These are phyloP conservation scores for Rhabdomys pumilio DNA, from an alignment of 2,797 vertebrate genomes.

Conservation along the genomic window DNA sequence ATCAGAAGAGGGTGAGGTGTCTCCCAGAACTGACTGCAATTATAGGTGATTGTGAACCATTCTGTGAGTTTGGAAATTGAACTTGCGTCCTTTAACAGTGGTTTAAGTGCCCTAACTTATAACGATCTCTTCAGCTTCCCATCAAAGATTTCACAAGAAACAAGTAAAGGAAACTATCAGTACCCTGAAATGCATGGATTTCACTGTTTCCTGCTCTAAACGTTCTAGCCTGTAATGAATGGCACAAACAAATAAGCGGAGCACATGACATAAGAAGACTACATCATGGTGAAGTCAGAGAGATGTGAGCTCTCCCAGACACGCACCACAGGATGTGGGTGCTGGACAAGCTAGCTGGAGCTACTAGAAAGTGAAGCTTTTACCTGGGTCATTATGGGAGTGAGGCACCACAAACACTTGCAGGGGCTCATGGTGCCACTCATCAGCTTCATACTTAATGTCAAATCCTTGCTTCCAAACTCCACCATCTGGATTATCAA, in stretches of 20 bases:
- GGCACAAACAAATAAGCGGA: background rate
- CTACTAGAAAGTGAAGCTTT: slow-evolving; percentile 22
- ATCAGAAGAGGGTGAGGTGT: background rate
- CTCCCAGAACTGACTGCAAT: background rate
- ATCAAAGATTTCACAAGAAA: slow-evolving; percentile 4
- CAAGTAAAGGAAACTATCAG: background rate
- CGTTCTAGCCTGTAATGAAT: background rate
- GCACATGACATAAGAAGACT: slow-evolving; percentile 8
- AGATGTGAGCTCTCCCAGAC: background rate
- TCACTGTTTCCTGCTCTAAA: background rate
- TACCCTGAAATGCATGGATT: background rate
- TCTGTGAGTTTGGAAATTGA: background rate
- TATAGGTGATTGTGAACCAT: background rate
- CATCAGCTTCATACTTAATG: slow-evolving; percentile 92
- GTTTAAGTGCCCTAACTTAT: background rate
- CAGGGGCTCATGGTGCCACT: slow-evolving; percentile 94
- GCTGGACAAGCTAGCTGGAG: background rate
- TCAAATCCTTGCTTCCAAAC: slow-evolving; percentile 98
- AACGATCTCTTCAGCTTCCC: background rate
- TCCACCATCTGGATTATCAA: slow-evolving; percentile 96
- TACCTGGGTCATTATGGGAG: slow-evolving; percentile 98
- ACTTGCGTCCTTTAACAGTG: background rate
- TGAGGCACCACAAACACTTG: slow-evolving; percentile 96
- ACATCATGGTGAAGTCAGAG: background rate
- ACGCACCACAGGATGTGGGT: background rate